Conservation (phyloP, 1,140 invertebrate species). For the Idris sp. region DNA sequence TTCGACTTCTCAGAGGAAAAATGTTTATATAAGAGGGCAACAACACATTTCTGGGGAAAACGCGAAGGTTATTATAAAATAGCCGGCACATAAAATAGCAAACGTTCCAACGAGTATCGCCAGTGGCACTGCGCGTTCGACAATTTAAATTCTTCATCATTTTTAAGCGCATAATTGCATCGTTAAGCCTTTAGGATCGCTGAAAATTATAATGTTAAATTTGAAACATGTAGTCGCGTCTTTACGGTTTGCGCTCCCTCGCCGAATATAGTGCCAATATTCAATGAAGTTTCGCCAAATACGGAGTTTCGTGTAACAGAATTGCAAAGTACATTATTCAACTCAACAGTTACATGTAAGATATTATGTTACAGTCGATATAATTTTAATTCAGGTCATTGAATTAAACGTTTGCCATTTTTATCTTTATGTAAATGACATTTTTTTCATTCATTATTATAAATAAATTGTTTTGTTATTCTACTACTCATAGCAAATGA, state of each 20-base stretch:
- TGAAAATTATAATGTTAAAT: conserved; percentile 28
- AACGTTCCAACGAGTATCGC: conserved; percentile 21
- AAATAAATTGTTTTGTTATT: no score
- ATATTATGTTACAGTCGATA: background rate
- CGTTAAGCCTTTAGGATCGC: conserved; percentile 10
- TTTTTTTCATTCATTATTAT: no score
- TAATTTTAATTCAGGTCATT: no score
- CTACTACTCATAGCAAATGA: no score
- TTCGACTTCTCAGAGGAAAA: no score
- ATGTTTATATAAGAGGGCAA: no score
- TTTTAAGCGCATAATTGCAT: conserved; percentile 11
- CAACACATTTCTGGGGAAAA: no score
- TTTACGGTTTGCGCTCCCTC: conserved; percentile 16
- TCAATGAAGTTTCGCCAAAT: conserved; percentile 20
- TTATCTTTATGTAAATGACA: no score
- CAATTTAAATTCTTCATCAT: conserved; percentile 35
- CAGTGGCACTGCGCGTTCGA: conserved; percentile 1
- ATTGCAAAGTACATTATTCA: conserved; percentile 22
- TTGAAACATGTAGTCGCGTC: conserved; percentile 17
- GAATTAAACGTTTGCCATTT: no score
- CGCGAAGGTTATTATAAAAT: conserved; percentile 17
- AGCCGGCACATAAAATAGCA: conserved; percentile 21
- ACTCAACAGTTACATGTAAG: conserved; percentile 13
- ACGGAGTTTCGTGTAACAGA: conserved; percentile 38
- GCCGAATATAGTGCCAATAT: conserved; percentile 35